phyloP scores from a whole-genome alignment of 2,113 vertebrate genomes.

The Aviceda subcristata region DNA sequence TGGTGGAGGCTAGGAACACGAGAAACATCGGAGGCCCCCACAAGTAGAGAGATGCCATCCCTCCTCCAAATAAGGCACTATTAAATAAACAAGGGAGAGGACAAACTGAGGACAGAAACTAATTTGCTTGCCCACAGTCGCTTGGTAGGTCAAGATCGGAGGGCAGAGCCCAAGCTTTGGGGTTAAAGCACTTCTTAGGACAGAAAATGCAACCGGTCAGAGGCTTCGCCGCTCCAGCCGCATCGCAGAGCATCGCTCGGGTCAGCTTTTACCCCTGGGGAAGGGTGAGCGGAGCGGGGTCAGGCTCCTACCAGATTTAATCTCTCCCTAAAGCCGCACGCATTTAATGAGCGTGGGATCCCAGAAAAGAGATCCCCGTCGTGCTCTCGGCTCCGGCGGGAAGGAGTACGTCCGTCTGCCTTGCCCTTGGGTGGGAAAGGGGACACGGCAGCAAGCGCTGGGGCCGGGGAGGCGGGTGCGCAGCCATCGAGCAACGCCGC shows the following conservation, averaged over 20 bases:
- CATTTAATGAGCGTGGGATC: fast-evolving
- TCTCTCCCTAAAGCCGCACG: background rate
- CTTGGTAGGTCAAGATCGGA: background rate
- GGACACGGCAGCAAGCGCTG: fast-evolving
- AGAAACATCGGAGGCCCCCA: background rate
- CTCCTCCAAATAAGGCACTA: fast-evolving
- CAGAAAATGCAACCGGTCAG: background rate
- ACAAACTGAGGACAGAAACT: background rate
- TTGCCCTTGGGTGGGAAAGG: background rate
- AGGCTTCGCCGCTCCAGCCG: background rate
- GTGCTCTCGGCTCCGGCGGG: background rate
- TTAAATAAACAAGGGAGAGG: background rate
- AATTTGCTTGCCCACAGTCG: fast-evolving
- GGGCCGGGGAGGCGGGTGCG: background rate
- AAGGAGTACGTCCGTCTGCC: background rate
- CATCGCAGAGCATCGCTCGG: background rate
- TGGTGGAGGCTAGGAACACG: background rate
- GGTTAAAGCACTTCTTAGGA: background rate
- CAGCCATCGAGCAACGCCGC: background rate
- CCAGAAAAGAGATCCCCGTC: background rate
- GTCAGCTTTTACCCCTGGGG: background rate
- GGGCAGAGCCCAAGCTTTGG: background rate
- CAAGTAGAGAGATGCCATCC: background rate
- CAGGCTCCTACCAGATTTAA: background rate
- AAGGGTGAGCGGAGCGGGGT: fast-evolving